Percentiles rank a stretch among this genome's conserved stretches.
Evolutionary conservation across 2,797 vertebrate genomes (phyloP).

Genomic region (Siniperca scherzeri): DNA sequence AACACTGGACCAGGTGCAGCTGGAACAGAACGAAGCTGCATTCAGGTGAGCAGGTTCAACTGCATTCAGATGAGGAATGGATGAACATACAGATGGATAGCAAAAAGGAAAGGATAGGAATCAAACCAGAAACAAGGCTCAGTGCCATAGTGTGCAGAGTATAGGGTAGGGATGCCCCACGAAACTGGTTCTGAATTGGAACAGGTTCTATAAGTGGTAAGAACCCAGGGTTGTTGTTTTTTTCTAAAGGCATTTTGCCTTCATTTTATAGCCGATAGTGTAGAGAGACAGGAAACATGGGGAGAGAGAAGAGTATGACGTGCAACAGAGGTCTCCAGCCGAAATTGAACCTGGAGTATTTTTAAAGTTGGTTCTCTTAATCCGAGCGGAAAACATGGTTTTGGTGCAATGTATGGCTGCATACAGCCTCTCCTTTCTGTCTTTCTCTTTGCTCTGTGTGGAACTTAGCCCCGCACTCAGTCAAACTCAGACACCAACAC

Average conservation of each 20-base stretch:
- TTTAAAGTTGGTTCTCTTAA: too few species aligned
- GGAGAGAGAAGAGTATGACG: neutral
- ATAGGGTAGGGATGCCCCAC: neutral
- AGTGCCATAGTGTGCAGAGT: neutral
- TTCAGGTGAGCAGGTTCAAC: slow-evolving; percentile 92
- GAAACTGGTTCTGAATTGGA: neutral
- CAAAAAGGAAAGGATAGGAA: neutral
- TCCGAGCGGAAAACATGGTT: too few species aligned
- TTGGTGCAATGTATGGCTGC: too few species aligned
- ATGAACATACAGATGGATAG: neutral
- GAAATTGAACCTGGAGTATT: neutral
- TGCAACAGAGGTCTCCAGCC: neutral
- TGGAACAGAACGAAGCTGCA: slow-evolving; percentile 98
- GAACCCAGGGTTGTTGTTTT: neutral
- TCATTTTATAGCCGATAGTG: neutral
- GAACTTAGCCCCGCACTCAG: too few species aligned
- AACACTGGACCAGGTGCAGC: slow-evolving; percentile 94
- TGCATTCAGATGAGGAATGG: slow-evolving; percentile 91
- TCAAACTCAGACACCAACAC: too few species aligned
- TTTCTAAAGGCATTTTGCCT: neutral
- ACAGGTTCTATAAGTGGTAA: neutral
- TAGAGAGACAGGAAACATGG: neutral
- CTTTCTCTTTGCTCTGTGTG: too few species aligned
- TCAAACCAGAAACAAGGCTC: neutral
- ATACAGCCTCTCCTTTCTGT: too few species aligned